Conservation (phyloP, 2,888 invertebrate genomes). For the Mythimna vitellina region DNA sequence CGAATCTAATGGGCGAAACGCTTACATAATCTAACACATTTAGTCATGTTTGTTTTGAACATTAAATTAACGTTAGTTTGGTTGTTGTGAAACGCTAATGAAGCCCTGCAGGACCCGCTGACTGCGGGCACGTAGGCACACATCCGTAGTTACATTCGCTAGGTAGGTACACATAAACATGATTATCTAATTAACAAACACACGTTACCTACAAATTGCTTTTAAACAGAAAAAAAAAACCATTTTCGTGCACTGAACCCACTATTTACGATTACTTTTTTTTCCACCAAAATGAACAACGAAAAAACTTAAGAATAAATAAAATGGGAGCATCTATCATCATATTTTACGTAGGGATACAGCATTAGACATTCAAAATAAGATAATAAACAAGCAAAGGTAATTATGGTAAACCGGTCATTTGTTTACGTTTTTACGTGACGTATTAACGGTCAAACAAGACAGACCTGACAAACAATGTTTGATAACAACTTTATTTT, state of each 20-base stretch:
- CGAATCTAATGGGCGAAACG: constrained; percentile 17
- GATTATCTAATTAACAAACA: constrained; percentile 6
- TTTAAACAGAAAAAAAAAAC: constrained; percentile 7
- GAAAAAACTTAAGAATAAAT: too few species aligned
- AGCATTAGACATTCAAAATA: not conserved
- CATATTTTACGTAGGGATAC: not conserved
- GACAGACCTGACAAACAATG: constrained; percentile 18
- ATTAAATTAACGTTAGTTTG: constrained; percentile 15
- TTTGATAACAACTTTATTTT: constrained; percentile 26
- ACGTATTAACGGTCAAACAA: constrained; percentile 37
- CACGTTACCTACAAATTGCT: constrained; percentile 7
- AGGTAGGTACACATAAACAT: not conserved
- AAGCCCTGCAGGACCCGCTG: not conserved
- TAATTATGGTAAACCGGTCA: not conserved
- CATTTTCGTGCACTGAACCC: not conserved
- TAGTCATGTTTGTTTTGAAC: constrained; percentile 40
- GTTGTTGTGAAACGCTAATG: not conserved
- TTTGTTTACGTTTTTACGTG: constrained; percentile 20
- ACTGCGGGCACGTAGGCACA: constrained; percentile 41
- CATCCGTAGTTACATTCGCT: constrained; percentile 15
- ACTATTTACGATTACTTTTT: constrained; percentile 11
- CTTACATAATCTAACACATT: constrained; percentile 48
- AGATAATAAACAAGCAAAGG: not conserved
- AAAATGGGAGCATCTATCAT: not conserved
- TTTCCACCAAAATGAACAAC: not conserved